phyloP scores from a whole-genome alignment of 35 echinoderm and acorn worm genomes.

The Ophiothrix spiculata region DNA sequence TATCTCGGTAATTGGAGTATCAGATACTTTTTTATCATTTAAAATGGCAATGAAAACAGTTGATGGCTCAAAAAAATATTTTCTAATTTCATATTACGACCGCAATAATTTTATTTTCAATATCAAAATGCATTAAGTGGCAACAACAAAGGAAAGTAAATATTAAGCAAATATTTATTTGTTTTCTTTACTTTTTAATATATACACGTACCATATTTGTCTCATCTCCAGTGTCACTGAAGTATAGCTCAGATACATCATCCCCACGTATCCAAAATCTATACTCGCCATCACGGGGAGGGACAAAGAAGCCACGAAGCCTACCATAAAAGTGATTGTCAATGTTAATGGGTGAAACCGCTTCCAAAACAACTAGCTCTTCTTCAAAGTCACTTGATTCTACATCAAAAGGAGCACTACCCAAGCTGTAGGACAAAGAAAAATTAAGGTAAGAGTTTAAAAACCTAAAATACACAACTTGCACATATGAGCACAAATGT shows the following conservation, averaged over 20 bases:
- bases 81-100: not conserved
- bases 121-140: not conserved
- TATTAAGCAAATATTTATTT: not conserved
- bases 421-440: not conserved
- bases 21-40: no score
- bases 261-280: slow-evolving; percentile 25
- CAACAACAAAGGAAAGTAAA: not conserved
- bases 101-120: not conserved
- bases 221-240: slow-evolving; percentile 31
- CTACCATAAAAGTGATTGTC: slow-evolving; percentile 17
- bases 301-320: slow-evolving; percentile 42
- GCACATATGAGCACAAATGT: not conserved
- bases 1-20: no score
- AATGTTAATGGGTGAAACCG: not conserved
- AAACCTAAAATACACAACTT: not conserved
- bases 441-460: not conserved
- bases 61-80: not conserved
- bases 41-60: not conserved
- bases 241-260: slow-evolving; percentile 25
- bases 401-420: slow-evolving; percentile 7
- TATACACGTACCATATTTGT: slow-evolving; percentile 17
- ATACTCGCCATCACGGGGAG: slow-evolving; percentile 38
- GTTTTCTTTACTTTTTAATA: not conserved
- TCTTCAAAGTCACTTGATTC: not conserved
- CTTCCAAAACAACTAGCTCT: not conserved